Base-by-base conservation (phyloP, 1,140 invertebrate genomes). In the Atta colombica region DNA sequence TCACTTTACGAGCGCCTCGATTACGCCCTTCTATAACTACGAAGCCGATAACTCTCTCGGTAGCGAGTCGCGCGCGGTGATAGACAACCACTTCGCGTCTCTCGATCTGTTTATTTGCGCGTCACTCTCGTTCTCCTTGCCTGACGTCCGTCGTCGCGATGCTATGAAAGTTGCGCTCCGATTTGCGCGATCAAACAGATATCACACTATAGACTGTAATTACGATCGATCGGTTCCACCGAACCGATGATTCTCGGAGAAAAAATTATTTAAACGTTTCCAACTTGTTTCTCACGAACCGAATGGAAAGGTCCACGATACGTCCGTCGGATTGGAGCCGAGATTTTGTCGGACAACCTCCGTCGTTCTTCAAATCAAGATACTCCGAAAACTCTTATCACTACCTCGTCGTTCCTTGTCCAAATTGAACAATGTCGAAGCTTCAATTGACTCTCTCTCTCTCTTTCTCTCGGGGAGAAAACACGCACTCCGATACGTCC, bases 1-100 rank as follows among this genome's bases (percentile, higher is more conserved):
- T 84, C 80, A 84, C 80, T 84, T 84, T 84, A 74, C 80, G 80
- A 84, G 55, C 69, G 60, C 80, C 39, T 31, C 55, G 80, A 75
- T 84, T 74, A 84, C 80, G 69, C 45, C 69, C 80, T 84, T 25
- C 35, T 35, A 31, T 16, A 60, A 74, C 39, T 28, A 35, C 31
- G 5, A n/a, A 74, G 55, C 80, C 69, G 80, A 75, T 75, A 84
- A 84, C 53, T 75, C 78, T 71, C 39, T 18, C 35, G 39, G 31
- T 25, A 14, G 21, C 78, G 39, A 74, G 80, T 74, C 39, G 39
- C 8, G 8, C 39, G 8, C 39, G 60, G 3, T 84, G 80, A 75
- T 18, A 35, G 69, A 84, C 69, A 84, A 25, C 69, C 80, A 61
- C 55, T 84, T 45, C 45, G 55, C 55, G 16, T 51, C 78, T 69